Percentiles rank a stretch among this genome's conserved stretches.
These are phyloP conservation scores for Labeo calbasu DNA, from an alignment of 2,797 vertebrate species.

Conservation along the genomic window DNA sequence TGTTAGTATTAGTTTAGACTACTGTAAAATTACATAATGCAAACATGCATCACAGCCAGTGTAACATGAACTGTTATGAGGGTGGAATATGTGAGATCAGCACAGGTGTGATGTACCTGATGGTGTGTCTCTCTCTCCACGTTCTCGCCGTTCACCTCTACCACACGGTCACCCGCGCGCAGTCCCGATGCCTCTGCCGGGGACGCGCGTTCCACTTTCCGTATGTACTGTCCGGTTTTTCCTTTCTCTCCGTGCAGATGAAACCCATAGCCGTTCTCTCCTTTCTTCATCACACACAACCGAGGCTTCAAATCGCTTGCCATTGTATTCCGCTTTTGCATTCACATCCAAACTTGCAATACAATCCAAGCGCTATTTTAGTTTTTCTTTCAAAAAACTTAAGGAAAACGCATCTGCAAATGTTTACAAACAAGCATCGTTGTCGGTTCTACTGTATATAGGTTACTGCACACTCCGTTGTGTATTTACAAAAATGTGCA, in stretches of 20 bases:
- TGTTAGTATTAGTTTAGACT: neutral
- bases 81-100: neutral
- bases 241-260: conserved; percentile 97
- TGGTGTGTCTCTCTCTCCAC: conserved; percentile 96
- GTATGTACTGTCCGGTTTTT: conserved; percentile 94
- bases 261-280: conserved; percentile 90
- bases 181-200: conserved; percentile 89
- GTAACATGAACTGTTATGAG: neutral
- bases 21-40: neutral
- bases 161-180: conserved; percentile 88
- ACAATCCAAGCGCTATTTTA: neutral
- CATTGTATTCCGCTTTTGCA: conserved; percentile 70
- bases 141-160: conserved; percentile 91
- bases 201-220: conserved; percentile 91
- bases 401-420: neutral
- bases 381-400: neutral
- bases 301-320: conserved; percentile 86
- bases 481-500: neutral
- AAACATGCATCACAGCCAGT: neutral
- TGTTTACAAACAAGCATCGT: conserved; percentile 1
- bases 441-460: no score
- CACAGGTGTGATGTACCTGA: conserved; percentile 79
- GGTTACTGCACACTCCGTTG: neutral
- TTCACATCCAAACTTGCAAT: conserved; percentile 39
- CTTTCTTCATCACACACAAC: conserved; percentile 87